Conservation (phyloP, 2,888 invertebrate genomes). For the Nemoura dubitans region DNA sequence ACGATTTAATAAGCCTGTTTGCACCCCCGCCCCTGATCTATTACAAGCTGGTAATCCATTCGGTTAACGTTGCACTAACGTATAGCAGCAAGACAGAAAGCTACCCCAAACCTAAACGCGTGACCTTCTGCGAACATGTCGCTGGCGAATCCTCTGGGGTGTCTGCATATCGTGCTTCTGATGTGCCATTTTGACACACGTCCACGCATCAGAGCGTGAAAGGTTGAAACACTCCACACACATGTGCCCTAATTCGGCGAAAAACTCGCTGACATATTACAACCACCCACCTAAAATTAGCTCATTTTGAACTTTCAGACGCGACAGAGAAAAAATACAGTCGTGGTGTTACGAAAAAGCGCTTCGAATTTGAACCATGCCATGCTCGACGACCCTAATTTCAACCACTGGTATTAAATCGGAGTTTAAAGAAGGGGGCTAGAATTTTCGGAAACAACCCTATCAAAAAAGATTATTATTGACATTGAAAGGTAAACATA, state of each 20-base stretch:
- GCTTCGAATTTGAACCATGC: neutral
- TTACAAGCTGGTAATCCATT: neutral
- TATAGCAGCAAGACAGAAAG: too few relatives aligned
- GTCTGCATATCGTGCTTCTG: neutral
- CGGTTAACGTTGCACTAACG: neutral
- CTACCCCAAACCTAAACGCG: neutral
- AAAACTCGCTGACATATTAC: neutral
- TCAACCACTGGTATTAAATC: neutral
- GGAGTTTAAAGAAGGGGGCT: neutral
- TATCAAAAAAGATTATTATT: neutral
- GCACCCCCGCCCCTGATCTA: neutral
- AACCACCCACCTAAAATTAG: neutral
- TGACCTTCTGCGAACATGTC: neutral
- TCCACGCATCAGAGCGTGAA: neutral
- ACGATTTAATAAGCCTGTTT: neutral
- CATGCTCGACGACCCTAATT: neutral
- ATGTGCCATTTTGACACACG: neutral
- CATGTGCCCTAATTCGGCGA: slow-evolving; percentile 5
- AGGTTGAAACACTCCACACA: neutral
- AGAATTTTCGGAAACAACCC: neutral
- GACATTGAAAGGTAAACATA: neutral
- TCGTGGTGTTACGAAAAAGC: neutral
- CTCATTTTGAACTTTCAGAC: neutral
- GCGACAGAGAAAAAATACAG: neutral
- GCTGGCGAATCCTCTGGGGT: neutral